Evolutionary conservation across 2,888 invertebrate species (phyloP).

Genomic region (Eupithecia pulchellata): DNA sequence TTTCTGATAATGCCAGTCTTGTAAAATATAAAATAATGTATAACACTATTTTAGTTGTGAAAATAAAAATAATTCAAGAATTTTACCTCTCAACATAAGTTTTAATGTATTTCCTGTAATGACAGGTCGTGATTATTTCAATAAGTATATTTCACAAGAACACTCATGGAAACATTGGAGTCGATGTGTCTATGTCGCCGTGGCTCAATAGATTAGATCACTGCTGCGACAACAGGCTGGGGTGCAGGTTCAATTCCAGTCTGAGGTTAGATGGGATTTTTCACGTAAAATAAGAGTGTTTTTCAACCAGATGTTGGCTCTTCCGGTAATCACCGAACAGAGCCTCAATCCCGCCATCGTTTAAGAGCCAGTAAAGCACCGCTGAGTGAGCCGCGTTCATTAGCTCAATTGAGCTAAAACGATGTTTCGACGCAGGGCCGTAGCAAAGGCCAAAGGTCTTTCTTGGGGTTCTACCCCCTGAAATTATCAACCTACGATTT

Average conservation of each 20-base stretch:
- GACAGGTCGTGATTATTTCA: background rate
- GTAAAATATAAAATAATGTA: no score
- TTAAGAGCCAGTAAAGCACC: constrained; percentile 6
- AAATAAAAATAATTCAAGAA: no score
- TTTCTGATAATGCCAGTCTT: no score
- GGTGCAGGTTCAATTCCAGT: background rate
- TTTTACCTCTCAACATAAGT: no score
- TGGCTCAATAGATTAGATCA: background rate
- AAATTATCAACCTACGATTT: background rate
- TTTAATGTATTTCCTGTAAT: no score
- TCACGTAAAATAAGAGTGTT: background rate
- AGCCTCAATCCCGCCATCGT: constrained; percentile 2
- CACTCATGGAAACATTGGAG: background rate
- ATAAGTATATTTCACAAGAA: background rate
- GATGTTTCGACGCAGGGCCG: background rate
- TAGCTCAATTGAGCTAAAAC: constrained; percentile 10
- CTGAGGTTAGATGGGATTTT: background rate
- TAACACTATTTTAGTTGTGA: no score
- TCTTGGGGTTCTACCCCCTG: background rate
- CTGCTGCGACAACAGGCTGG: background rate
- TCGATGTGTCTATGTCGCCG: background rate
- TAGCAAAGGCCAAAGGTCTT: background rate
- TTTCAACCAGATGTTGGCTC: constrained; percentile 3
- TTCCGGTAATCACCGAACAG: constrained; percentile 3
- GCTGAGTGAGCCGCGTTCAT: background rate